Conservation (phyloP, 30 jellyfish, hydroid and myxozoan species). For the Clytia hemisphaerica region DNA sequence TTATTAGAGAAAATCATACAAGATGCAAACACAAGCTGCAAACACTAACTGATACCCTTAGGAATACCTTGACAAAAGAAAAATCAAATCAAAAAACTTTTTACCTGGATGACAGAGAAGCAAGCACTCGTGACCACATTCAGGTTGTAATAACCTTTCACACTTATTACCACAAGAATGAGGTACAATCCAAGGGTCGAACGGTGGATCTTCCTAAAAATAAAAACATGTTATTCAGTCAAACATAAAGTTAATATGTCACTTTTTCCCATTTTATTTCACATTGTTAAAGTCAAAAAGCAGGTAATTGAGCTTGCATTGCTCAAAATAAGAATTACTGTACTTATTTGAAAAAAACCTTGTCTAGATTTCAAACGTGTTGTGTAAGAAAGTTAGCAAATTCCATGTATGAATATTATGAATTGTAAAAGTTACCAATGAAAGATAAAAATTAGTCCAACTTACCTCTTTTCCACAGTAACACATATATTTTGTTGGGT, state of each 20-base stretch:
- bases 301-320: too few relatives aligned
- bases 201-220: conserved; percentile 72
- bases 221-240: not conserved
- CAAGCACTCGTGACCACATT: conserved; percentile 90
- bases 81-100: not conserved
- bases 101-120: conserved; percentile 95
- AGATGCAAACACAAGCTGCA: too few relatives aligned
- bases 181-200: conserved; percentile 93
- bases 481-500: conserved; percentile 68
- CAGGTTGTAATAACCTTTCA: conserved; percentile 51
- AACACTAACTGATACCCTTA: too few relatives aligned
- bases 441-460: not conserved
- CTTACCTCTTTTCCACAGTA: conserved; percentile 91
- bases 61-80: too few relatives aligned
- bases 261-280: not conserved
- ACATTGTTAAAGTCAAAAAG: not conserved
- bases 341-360: too few relatives aligned
- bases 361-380: too few relatives aligned
- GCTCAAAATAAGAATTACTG: too few relatives aligned
- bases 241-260: not conserved
- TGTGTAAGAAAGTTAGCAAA: too few relatives aligned
- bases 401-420: too few relatives aligned
- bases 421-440: not conserved
- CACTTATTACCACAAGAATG: conserved; percentile 94
- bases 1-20: too few relatives aligned